These are phyloP conservation scores for Botia kubotai DNA, from an alignment of 2,797 vertebrate species.

Conservation along the genomic window DNA sequence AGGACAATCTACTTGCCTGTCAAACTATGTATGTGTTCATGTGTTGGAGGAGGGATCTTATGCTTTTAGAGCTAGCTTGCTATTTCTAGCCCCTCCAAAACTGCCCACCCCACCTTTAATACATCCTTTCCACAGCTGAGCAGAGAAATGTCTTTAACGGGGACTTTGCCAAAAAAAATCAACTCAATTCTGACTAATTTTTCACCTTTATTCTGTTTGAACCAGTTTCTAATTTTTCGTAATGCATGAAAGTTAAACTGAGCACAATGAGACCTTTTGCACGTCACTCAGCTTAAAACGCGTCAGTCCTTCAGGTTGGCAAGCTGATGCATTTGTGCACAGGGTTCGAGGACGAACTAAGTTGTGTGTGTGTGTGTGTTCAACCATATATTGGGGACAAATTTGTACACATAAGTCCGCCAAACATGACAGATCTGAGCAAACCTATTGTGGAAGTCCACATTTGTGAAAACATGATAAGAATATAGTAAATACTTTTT, in stretches of 20 bases:
- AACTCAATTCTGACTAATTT: neutral
- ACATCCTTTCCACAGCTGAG: neutral
- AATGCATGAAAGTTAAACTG: neutral
- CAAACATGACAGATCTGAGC: neutral
- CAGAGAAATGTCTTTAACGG: neutral
- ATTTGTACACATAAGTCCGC: too few species aligned
- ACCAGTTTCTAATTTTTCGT: too few species aligned
- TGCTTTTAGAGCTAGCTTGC: too few species aligned
- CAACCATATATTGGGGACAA: too few species aligned
- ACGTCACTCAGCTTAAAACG: neutral
- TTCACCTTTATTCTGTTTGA: neutral
- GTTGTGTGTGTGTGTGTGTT: constrained; percentile 8
- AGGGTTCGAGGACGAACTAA: neutral
- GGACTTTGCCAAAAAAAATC: neutral
- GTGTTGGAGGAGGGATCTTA: too few species aligned
- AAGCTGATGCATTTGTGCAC: neutral
- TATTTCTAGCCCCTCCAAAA: too few species aligned
- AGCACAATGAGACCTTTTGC: neutral
- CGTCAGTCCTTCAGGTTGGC: neutral
- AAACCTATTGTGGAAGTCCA: too few species aligned
- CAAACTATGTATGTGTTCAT: too few species aligned
- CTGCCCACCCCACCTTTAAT: neutral
- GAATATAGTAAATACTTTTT: too few species aligned
- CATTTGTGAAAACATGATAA: too few species aligned
- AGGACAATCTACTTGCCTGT: too few species aligned